A percentile compares a stretch with the other conserved stretches of the same genome.
phyloP scores from a whole-genome alignment of 2,797 vertebrate species.

The Hafferia zeledoni region DNA sequence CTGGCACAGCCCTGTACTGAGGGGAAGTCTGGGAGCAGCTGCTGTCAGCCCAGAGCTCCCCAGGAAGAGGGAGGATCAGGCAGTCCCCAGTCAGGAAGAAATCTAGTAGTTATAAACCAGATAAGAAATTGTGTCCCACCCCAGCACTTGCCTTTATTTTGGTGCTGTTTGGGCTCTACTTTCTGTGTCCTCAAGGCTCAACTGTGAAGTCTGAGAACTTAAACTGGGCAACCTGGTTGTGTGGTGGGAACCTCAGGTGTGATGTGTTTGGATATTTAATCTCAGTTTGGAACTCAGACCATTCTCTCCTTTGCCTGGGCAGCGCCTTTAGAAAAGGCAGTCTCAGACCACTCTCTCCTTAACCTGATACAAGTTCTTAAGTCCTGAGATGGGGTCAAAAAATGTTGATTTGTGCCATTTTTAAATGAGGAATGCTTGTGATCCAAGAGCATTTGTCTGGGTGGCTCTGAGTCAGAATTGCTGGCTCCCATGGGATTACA shows the following conservation, averaged over 20 bases:
- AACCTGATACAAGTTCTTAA: not conserved
- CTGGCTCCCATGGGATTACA: not conserved
- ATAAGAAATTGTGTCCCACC: not conserved
- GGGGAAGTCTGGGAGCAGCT: not conserved
- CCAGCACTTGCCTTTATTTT: not conserved
- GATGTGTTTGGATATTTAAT: not conserved
- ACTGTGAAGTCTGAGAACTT: not conserved
- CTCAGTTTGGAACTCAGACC: not conserved
- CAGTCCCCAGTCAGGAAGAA: not conserved
- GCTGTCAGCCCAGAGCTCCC: not conserved
- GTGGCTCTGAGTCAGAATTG: not conserved
- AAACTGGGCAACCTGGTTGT: not conserved
- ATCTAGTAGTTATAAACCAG: not conserved
- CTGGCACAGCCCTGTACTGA: not conserved
- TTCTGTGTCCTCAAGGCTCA: not conserved
- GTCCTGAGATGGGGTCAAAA: not conserved
- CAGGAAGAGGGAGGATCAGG: not conserved
- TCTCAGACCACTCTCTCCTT: not conserved
- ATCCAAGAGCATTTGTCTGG: not conserved
- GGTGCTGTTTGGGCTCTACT: not conserved
- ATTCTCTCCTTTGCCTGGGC: not conserved
- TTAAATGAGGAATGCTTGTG: not conserved
- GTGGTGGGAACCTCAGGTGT: not conserved
- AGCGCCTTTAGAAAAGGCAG: not conserved
- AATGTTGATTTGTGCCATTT: accelerated